Evolutionary conservation across 1,140 invertebrate species (phyloP).

Genomic region (Cyclina sinensis): DNA sequence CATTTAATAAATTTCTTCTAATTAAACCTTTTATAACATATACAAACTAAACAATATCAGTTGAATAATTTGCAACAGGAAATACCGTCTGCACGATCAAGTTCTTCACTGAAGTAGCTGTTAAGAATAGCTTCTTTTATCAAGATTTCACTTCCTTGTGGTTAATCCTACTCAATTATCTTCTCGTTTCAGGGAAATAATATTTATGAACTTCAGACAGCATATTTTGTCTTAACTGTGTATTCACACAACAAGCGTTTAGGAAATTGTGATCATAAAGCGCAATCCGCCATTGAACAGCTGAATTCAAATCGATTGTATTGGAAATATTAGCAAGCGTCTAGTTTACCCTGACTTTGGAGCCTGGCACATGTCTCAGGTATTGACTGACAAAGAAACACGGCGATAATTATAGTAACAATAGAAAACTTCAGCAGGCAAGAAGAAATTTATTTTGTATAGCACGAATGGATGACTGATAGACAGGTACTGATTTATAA

Average conservation of each 20-base stretch:
- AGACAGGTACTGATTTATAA: no score
- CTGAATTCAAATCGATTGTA: neutral
- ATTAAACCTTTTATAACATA: no score
- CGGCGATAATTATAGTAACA: neutral
- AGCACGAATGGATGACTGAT: neutral
- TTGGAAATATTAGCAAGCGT: constrained; percentile 18
- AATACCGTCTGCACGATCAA: no score
- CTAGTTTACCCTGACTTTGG: neutral
- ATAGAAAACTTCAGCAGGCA: neutral
- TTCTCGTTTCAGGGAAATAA: no score
- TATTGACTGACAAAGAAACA: neutral
- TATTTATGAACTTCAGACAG: no score
- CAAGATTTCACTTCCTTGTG: neutral
- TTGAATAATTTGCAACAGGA: no score
- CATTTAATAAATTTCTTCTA: no score
- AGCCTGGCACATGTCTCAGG: neutral
- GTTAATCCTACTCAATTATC: neutral
- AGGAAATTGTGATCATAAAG: no score
- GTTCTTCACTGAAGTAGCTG: neutral
- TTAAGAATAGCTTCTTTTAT: neutral
- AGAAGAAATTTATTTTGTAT: neutral
- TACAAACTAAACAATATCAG: no score
- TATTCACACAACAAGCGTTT: no score
- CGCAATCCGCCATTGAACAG: neutral
- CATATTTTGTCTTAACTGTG: no score